Conservation (phyloP, 2,797 vertebrate genomes). For the Gorsachius magnificus region DNA sequence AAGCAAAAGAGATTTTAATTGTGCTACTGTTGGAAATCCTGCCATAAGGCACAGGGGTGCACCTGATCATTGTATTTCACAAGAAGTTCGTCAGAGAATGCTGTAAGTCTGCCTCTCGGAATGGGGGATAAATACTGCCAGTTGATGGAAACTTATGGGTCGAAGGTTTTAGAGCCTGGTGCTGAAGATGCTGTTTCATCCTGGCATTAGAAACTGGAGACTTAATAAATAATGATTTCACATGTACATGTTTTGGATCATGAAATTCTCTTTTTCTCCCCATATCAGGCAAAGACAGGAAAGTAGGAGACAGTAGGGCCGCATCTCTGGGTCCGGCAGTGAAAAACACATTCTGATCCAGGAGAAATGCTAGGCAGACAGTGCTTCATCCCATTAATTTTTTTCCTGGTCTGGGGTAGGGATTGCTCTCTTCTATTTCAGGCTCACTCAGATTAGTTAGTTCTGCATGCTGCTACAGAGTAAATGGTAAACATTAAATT, state of each 20-base stretch:
- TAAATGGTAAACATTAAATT: not conserved
- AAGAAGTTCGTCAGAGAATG: not conserved
- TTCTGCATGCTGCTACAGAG: not conserved
- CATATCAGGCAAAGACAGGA: not conserved
- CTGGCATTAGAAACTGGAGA: not conserved
- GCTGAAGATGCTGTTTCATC: not conserved
- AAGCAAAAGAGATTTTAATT: not conserved
- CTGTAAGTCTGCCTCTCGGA: not conserved
- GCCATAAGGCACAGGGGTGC: not conserved
- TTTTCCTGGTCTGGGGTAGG: not conserved
- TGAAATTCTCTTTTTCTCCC: not conserved
- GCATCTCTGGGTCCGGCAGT: not conserved
- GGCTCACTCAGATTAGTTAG: not conserved
- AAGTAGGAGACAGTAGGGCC: not conserved
- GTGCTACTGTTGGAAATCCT: not conserved
- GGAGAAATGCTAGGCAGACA: not conserved
- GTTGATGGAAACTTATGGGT: not conserved
- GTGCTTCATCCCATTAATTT: not conserved
- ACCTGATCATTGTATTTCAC: not conserved
- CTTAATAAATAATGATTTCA: not conserved
- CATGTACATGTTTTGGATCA: rapidly evolving
- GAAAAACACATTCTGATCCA: not conserved
- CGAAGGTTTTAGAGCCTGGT: rapidly evolving
- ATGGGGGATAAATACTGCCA: not conserved
- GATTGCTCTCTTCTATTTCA: not conserved